These are phyloP conservation scores for Dynastes grantii DNA, from an alignment of 2,888 invertebrate genomes.

Conservation along the genomic window DNA sequence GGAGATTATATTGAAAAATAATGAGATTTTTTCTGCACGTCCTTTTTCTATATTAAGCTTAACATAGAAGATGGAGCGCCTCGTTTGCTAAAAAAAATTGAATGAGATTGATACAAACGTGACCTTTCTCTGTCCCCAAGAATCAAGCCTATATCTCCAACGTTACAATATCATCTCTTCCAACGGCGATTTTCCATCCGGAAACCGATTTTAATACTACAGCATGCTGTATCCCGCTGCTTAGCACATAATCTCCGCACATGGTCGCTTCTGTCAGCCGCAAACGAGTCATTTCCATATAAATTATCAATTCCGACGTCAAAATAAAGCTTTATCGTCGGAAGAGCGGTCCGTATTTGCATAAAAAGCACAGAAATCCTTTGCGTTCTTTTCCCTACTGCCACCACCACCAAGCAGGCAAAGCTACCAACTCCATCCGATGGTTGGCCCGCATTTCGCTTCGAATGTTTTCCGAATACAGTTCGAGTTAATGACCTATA, in stretches of 20 bases:
- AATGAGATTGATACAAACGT: no score
- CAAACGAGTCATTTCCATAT: conserved; percentile 63
- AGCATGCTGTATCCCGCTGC: conserved; percentile 54
- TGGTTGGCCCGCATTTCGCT: not conserved
- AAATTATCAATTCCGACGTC: conserved; percentile 63
- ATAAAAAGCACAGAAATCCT: conserved; percentile 40
- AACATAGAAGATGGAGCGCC: no score
- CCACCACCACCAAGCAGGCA: no score
- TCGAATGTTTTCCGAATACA: conserved; percentile 35
- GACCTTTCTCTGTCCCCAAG: no score
- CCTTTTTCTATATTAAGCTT: no score
- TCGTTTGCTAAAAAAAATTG: no score
- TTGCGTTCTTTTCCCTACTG: conserved; percentile 5
- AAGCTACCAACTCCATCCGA: no score
- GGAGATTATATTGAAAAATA: no score
- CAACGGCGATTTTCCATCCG: conserved; percentile 55
- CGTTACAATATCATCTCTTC: conserved; percentile 11
- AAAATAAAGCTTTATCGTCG: conserved; percentile 57
- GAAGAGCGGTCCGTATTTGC: conserved; percentile 37
- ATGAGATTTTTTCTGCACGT: no score
- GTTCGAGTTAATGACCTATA: conserved; percentile 48
- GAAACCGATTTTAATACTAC: conserved; percentile 57
- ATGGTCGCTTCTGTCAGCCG: conserved; percentile 61
- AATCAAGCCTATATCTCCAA: no score
- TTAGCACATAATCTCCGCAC: conserved; percentile 58